These are phyloP conservation scores for Lithophane ornitopus DNA, from an alignment of 2,888 invertebrate species.

Conservation along the genomic window DNA sequence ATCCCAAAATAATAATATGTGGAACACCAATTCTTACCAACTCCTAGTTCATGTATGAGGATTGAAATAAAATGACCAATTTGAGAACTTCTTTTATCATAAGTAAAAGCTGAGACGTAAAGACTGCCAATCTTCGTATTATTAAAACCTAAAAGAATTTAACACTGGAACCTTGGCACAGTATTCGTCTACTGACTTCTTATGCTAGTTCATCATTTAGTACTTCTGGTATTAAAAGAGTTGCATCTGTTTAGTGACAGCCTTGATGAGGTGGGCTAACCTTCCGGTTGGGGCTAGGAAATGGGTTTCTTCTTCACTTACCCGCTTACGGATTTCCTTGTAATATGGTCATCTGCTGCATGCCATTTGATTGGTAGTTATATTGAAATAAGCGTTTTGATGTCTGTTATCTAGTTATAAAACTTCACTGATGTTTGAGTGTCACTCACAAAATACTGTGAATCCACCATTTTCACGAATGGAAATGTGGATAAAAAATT, in stretches of 20 bases:
- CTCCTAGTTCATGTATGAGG: too few species aligned
- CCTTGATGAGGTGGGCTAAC: slow-evolving; percentile 45
- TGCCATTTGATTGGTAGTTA: background rate
- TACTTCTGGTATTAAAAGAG: slow-evolving; percentile 61
- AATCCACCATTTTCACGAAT: background rate
- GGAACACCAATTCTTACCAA: background rate
- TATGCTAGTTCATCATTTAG: slow-evolving; percentile 31
- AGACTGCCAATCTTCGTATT: background rate
- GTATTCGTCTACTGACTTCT: slow-evolving; percentile 29
- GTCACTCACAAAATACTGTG: background rate
- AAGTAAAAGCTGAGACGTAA: background rate
- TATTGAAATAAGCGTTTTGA: background rate
- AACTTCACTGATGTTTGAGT: background rate
- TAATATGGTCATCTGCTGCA: slow-evolving; percentile 19
- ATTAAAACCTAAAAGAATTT: background rate
- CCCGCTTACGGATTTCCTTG: slow-evolving; percentile 49
- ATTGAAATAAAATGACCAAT: background rate
- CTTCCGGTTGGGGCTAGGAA: slow-evolving; percentile 57
- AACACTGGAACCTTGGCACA: slow-evolving; percentile 30
- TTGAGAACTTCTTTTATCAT: background rate
- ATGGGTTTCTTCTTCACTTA: slow-evolving; percentile 54
- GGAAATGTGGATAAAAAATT: background rate
- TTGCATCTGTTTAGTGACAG: slow-evolving; percentile 43
- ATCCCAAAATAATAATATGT: background rate
- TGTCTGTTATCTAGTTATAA: too few species aligned